Evolutionary conservation across 2,888 invertebrate genomes (phyloP), one percentile per base, ranked within the genome.

Genomic region (Patella ulyssiponensis): DNA sequence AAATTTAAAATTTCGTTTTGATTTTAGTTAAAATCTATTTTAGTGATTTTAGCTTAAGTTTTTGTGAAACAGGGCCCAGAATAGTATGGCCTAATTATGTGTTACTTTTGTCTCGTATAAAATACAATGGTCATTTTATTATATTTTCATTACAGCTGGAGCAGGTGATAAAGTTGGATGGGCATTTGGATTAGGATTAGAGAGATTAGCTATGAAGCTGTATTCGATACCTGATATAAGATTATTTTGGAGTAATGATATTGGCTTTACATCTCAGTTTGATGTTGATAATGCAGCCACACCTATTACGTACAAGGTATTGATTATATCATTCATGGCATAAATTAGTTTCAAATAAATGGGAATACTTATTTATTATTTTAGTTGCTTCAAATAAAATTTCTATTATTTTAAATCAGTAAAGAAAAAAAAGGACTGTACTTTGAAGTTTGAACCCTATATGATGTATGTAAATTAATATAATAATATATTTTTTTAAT

Each of bases 131-230:
- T 44, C 9, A 9, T 44, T 44, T 44, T 44, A 44, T 44, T 9
- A 44, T 44, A 44, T 44, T 9, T 44, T 9, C 69, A 52, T 54
- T 74, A 0, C 83, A 93, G 93, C 92, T 71, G 98, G 98, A 3
- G 95, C 96, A 0, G 93, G 93, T 17, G 95, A 96, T 89, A 95
- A 95, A 74, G 96, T 99, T 86, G 99, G 98, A 15, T 99, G 98
- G 95, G 99, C 99, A 0, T 99, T 99, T 92, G 99, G 99, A 12
- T 92, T 99, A 9, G 99, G 99, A 0, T 92, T 99, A 77, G 99
- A 99, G 92, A 93, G 99, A 76, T 93, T 99, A 71, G 98, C 99
- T 0, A 99, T 99, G 99, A 95, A 95, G 64, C 92, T 99, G 20
- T 99, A 97, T 89, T 93, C 95, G 86, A 98, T 99, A 82, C 98